phyloP scores from a whole-genome alignment of 35 echinoderm and acorn worm genomes.

The Ptychodera flava region DNA sequence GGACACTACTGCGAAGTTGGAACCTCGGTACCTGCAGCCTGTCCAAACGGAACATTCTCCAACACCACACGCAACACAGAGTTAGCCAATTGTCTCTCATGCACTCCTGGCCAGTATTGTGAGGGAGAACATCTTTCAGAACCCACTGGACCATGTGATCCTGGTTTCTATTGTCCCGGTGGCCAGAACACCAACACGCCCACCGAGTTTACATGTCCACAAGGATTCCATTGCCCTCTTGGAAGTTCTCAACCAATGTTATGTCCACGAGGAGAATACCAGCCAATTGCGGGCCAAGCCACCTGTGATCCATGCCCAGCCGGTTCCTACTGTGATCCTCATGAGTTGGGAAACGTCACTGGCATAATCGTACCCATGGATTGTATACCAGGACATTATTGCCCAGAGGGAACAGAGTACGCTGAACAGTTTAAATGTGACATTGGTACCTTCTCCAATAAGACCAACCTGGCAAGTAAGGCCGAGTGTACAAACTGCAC shows the following conservation, averaged over 20 bases:
- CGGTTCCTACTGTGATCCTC: constrained; percentile 93
- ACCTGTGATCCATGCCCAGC: constrained; percentile 73
- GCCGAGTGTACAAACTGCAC: constrained; percentile 73
- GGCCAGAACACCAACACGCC: constrained; percentile 70
- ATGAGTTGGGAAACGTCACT: constrained; percentile 83
- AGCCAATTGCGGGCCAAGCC: constrained; percentile 51
- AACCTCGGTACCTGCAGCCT: constrained; percentile 51
- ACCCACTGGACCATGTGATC: constrained; percentile 58
- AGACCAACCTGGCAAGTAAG: constrained; percentile 62
- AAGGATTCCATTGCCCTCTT: constrained; percentile 69
- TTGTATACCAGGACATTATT: constrained; percentile 88
- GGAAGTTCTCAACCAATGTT: constrained; percentile 60
- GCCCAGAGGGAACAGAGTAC: constrained; percentile 91
- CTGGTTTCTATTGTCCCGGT: constrained; percentile 79
- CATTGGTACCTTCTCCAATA: constrained; percentile 81
- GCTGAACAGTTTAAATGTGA: constrained; percentile 89
- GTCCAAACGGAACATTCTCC: constrained; percentile 84
- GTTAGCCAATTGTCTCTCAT: constrained; percentile 67
- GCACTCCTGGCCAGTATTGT: constrained; percentile 85
- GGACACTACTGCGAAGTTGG: constrained; percentile 88
- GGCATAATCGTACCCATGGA: constrained; percentile 81
- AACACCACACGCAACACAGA: constrained; percentile 90
- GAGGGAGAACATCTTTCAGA: constrained; percentile 64
- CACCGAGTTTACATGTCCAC: constrained; percentile 49
- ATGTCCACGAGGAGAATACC: constrained; percentile 81